phyloP scores from a whole-genome alignment of 2,888 invertebrate genomes.

The Limnephilus lunatus region DNA sequence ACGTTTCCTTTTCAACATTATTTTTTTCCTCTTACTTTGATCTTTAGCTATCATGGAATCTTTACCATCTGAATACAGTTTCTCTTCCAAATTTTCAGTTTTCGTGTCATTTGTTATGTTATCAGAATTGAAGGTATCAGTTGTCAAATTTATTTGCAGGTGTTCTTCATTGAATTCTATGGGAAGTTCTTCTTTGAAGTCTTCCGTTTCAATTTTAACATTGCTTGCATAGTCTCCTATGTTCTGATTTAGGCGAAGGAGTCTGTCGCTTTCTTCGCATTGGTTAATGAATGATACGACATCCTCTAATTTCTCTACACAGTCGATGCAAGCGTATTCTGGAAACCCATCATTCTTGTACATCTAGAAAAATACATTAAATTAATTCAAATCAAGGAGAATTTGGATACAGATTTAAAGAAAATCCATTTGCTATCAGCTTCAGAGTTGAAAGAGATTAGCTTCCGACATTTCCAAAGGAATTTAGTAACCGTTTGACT shows the following conservation, averaged over 20 bases:
- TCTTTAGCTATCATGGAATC: background rate
- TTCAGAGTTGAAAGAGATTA: background rate
- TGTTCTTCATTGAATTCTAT: constrained; percentile 34
- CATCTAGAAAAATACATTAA: constrained; percentile 43
- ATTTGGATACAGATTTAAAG: background rate
- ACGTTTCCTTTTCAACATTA: background rate
- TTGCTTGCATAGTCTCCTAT: background rate
- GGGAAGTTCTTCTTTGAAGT: constrained; percentile 36
- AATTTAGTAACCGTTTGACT: background rate
- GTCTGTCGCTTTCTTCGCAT: constrained; percentile 48
- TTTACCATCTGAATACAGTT: background rate
- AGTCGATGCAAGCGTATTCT: constrained; percentile 42
- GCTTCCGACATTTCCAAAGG: too few relatives aligned
- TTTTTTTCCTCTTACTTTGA: background rate
- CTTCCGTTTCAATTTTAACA: background rate
- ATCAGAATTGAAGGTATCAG: constrained; percentile 9
- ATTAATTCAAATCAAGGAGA: background rate
- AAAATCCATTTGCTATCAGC: background rate
- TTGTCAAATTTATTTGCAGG: constrained; percentile 14
- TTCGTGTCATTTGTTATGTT: constrained; percentile 20
- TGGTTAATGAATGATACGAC: constrained; percentile 46
- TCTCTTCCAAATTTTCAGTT: background rate
- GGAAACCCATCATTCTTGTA: constrained; percentile 51
- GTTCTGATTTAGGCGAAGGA: constrained; percentile 18
- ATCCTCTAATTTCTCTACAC: constrained; percentile 38